Conservation (phyloP, 2,888 invertebrate genomes). For the Bhutanitis thaidina region DNA sequence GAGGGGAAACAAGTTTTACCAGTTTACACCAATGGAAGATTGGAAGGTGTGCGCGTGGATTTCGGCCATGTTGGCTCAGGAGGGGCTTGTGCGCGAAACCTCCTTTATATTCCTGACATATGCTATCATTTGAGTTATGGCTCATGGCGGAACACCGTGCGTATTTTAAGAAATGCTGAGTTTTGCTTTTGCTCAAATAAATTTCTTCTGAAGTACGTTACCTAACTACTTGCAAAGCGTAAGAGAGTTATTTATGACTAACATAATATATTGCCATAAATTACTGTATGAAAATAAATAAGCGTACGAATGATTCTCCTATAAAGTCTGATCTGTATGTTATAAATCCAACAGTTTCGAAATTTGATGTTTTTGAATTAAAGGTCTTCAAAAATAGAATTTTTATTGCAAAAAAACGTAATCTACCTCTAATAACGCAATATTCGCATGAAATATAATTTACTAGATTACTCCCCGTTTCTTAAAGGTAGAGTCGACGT, state of each 20-base stretch:
- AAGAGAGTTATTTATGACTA: slow-evolving; percentile 28
- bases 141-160: slow-evolving; percentile 64
- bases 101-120: slow-evolving; percentile 77
- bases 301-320: slow-evolving; percentile 2
- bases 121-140: slow-evolving; percentile 75
- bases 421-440: too few relatives aligned
- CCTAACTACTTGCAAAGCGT: slow-evolving; percentile 34
- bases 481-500: too few relatives aligned
- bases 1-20: slow-evolving; percentile 51
- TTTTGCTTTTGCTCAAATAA: slow-evolving; percentile 43
- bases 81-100: slow-evolving; percentile 61
- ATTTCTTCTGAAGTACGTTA: slow-evolving; percentile 43
- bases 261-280: slow-evolving; percentile 7
- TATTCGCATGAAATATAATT: too few relatives aligned
- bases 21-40: slow-evolving; percentile 57
- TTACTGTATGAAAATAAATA: slow-evolving; percentile 9
- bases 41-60: slow-evolving; percentile 44
- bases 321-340: not conserved
- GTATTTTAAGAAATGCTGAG: slow-evolving; percentile 62
- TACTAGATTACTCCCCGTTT: too few relatives aligned
- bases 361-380: too few relatives aligned
- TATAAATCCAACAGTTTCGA: too few relatives aligned
- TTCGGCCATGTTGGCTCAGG: slow-evolving; percentile 75
- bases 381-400: too few relatives aligned
- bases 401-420: too few relatives aligned